phyloP scores from a whole-genome alignment of 2,113 vertebrate genomes.

The Odobenus rosmarus region DNA sequence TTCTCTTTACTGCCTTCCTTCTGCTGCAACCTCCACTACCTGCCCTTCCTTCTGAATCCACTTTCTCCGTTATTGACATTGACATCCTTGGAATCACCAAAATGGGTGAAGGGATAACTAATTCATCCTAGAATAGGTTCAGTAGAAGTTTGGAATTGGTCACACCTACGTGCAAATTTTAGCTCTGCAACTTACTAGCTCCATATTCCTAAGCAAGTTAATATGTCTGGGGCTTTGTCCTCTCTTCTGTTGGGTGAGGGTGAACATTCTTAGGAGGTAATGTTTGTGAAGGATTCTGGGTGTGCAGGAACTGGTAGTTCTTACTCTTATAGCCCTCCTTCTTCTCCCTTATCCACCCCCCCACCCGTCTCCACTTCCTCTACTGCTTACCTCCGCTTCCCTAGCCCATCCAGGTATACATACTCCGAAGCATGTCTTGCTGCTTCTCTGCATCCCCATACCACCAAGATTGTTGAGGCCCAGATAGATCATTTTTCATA shows the following conservation, averaged over 20 bases:
- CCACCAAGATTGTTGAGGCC: not conserved
- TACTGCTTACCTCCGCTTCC: not conserved
- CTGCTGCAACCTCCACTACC: not conserved
- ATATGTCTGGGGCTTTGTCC: not conserved
- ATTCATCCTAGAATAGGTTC: not conserved
- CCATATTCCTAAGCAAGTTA: not conserved
- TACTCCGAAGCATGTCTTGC: not conserved
- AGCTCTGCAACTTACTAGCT: not conserved
- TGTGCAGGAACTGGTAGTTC: not conserved
- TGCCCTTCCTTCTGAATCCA: not conserved
- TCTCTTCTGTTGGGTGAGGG: not conserved
- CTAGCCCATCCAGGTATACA: not conserved
- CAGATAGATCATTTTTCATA: not conserved
- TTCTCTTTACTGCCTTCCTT: not conserved
- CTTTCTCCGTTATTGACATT: not conserved
- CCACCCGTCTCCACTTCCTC: not conserved
- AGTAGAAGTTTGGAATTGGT: not conserved
- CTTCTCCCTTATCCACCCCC: not conserved
- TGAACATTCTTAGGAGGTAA: not conserved
- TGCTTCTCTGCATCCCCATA: not conserved
- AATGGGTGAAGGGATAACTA: not conserved
- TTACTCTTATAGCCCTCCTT: not conserved
- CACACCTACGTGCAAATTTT: not conserved
- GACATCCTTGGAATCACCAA: not conserved
- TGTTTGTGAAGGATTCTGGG: not conserved